Percentiles rank a stretch among this genome's conserved stretches.
These are phyloP conservation scores for Sericinus montela DNA, from an alignment of 2,888 invertebrate genomes.

Conservation along the genomic window DNA sequence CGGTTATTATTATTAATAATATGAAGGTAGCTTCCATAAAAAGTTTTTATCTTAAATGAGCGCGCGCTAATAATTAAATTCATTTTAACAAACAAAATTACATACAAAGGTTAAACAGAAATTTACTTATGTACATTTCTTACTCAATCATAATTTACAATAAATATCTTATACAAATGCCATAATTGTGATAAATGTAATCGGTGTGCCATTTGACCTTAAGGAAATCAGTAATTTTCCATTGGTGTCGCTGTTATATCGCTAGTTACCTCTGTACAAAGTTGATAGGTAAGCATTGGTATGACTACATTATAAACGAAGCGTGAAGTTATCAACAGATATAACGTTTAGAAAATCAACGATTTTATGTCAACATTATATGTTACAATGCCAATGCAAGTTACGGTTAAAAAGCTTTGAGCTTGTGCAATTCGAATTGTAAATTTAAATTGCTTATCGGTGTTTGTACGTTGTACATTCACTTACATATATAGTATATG, in stretches of 20 bases:
- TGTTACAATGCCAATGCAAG: no score
- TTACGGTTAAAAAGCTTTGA: no score
- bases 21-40: no score
- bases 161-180: constrained; percentile 27
- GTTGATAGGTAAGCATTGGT: constrained; percentile 19
- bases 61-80: neutral
- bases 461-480: no score
- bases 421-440: no score
- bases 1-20: no score
- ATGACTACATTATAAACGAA: neutral
- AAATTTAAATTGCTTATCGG: no score
- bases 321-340: no score
- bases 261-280: constrained; percentile 24
- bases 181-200: constrained; percentile 40
- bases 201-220: constrained; percentile 40
- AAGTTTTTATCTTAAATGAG: no score
- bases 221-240: constrained; percentile 40
- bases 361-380: no score
- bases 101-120: constrained; percentile 4
- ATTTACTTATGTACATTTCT: neutral
- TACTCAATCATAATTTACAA: neutral
- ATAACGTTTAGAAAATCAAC: no score
- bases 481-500: no score
- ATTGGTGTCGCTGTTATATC: constrained; percentile 24
- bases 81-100: neutral